phyloP scores from a whole-genome alignment of 2,797 vertebrate species.

The Rhinella marina region DNA sequence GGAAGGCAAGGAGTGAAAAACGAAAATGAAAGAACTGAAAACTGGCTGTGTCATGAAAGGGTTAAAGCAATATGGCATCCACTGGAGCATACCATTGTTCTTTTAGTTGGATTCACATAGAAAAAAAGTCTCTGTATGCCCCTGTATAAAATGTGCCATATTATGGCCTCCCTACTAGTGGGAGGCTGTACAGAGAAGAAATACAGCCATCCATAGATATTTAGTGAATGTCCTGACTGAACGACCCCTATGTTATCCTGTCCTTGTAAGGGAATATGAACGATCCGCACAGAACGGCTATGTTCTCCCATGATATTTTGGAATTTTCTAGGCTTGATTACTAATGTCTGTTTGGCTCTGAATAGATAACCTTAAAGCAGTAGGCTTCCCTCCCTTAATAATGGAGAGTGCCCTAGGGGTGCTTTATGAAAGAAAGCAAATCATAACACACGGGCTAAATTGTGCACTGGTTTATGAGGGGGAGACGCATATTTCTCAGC shows the following conservation, averaged over 20 bases:
- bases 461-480: conserved; percentile 37
- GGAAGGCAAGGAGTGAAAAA: no score
- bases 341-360: background rate
- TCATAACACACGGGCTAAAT: conserved; percentile 32
- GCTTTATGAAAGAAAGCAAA: conserved; percentile 31
- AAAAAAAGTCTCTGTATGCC: no score
- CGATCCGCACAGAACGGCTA: background rate
- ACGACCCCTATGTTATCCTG: no score
- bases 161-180: no score
- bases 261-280: background rate
- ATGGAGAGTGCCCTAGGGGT: background rate
- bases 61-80: no score
- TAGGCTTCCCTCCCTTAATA: conserved; percentile 16
- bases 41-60: no score
- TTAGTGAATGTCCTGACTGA: background rate
- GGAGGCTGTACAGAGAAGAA: background rate
- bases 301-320: conserved; percentile 4
- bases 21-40: no score
- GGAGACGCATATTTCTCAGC: conserved; percentile 42
- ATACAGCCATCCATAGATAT: background rate
- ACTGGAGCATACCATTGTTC: no score
- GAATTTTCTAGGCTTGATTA: background rate
- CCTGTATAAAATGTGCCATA: no score
- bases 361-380: conserved; percentile 4
- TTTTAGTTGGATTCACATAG: no score